Evolutionary conservation across 2,113 vertebrate genomes (phyloP), one percentile per base, ranked within the genome.

Genomic region (Pterocles burchelli): DNA sequence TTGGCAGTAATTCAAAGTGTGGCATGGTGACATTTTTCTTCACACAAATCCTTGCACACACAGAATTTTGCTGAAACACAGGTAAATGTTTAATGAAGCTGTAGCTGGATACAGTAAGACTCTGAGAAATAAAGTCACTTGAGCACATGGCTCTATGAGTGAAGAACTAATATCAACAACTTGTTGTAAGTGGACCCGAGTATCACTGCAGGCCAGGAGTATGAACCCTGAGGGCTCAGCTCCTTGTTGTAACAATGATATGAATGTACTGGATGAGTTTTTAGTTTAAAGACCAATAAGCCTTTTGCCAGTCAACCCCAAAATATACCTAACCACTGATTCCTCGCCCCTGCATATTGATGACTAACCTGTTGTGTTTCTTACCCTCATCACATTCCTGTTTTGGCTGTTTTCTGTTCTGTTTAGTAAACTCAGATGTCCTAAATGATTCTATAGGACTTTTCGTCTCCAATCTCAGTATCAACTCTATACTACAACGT

Each of bases 121-220:
- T 58, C 33, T 43, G 18, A 63, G 31, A 80, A 59, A 70, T 58
- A 49, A 71, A 90, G 31, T 11, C 12, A 34, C 22, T 6, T 19
- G 51, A 41, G 54, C 78, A 59, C 1, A 0, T 24, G n/a, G 10
- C 38, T 84, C 45, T 12, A 8, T 26, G 45, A 38, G 12, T 46
- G 54, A 63, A 71, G 33, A 84, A 10, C 13, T 62, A 17, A 7
- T 38, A 6, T 17, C 58, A 31, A 16, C 9, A 59, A 17, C 33
- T 17, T 74, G 55, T 20, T 1, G 0, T 17, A 59, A 63, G 55
- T 16, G 10, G n/a, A 31, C 3, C 41, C 4, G 1, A 22, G 25
- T 3, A 4, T 26, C 49, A 8, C 65, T n/a, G 26, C 14, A 26
- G 57, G 17, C 18, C 48, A 52, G 73, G 48, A 62, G 22, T 11